Evolutionary conservation across 2,797 vertebrate species (phyloP).

Genomic region (Acanthurus leucopareius): DNA sequence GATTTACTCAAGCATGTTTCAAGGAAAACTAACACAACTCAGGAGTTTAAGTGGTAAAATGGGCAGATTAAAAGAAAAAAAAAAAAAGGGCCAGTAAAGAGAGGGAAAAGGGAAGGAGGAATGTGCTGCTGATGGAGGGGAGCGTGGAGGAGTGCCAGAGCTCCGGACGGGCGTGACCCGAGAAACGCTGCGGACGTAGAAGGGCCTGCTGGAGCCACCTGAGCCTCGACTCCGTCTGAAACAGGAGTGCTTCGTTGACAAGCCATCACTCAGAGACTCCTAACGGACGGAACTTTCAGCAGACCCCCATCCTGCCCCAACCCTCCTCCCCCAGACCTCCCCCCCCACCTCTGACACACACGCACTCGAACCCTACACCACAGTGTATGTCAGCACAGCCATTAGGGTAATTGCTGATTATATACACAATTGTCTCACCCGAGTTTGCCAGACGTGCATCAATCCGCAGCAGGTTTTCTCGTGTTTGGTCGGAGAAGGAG

Average conservation of each 20-base stretch:
- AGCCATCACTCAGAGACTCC: constrained; percentile 79
- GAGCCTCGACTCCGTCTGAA: constrained; percentile 81
- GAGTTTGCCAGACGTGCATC: constrained; percentile 58
- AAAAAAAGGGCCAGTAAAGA: constrained; percentile 13
- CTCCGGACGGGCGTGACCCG: constrained; percentile 60
- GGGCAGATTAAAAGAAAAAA: constrained; percentile 26
- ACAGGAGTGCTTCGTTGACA: constrained; percentile 86
- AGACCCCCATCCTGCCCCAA: constrained; percentile 50
- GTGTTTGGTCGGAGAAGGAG: constrained; percentile 22
- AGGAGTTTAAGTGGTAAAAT: constrained; percentile 33
- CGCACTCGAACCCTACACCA: constrained; percentile 67
- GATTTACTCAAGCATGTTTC: constrained; percentile 37
- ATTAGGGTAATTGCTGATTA: constrained; percentile 84
- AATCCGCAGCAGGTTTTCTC: constrained; percentile 59
- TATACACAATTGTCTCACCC: constrained; percentile 73
- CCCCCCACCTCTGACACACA: constrained; percentile 56
- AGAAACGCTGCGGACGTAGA: constrained; percentile 60
- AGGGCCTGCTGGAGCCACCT: constrained; percentile 75
- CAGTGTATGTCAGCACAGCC: constrained; percentile 78
- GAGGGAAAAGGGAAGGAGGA: constrained; percentile 4
- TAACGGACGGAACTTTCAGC: constrained; percentile 77
- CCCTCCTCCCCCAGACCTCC: constrained; percentile 30
- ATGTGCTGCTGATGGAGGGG: constrained; percentile 54
- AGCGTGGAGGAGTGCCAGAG: constrained; percentile 47
- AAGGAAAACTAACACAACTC: constrained; percentile 26